Conservation (phyloP, 92 coral and sea anemone genomes). For the Bergia sp. region DNA sequence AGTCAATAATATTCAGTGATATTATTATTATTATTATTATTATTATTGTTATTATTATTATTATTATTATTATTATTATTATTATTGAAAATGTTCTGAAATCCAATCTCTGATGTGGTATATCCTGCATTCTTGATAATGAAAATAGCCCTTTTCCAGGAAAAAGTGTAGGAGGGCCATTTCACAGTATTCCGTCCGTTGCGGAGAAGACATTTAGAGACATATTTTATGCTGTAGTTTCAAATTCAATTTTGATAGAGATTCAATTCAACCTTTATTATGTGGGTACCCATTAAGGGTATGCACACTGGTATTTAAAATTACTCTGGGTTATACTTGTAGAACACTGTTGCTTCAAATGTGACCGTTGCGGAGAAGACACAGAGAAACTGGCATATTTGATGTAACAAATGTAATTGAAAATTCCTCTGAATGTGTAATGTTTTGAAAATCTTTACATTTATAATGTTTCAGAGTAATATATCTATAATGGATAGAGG, state of each 20-base stretch:
- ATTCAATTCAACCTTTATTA: not conserved
- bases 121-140: too few species aligned
- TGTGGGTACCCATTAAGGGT: slow-evolving; percentile 11
- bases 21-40: too few species aligned
- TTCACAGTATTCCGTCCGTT: too few species aligned
- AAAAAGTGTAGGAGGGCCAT: too few species aligned
- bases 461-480: not conserved
- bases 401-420: not conserved
- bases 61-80: too few species aligned
- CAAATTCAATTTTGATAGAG: slow-evolving; percentile 8
- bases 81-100: too few species aligned
- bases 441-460: not conserved
- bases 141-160: too few species aligned
- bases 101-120: too few species aligned
- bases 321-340: slow-evolving; percentile 9
- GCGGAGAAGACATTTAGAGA: slow-evolving; percentile 16
- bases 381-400: slow-evolving; percentile 7
- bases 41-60: too few species aligned
- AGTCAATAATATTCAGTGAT: too few species aligned
- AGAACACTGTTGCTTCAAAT: not conserved
- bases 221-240: slow-evolving; percentile 1
- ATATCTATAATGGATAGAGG: too few species aligned
- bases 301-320: not conserved
- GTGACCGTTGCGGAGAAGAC: slow-evolving; percentile 7
- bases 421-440: slow-evolving; percentile 16